These are phyloP conservation scores for Gryllus longicercus DNA, from an alignment of 2,888 invertebrate genomes.

Conservation along the genomic window DNA sequence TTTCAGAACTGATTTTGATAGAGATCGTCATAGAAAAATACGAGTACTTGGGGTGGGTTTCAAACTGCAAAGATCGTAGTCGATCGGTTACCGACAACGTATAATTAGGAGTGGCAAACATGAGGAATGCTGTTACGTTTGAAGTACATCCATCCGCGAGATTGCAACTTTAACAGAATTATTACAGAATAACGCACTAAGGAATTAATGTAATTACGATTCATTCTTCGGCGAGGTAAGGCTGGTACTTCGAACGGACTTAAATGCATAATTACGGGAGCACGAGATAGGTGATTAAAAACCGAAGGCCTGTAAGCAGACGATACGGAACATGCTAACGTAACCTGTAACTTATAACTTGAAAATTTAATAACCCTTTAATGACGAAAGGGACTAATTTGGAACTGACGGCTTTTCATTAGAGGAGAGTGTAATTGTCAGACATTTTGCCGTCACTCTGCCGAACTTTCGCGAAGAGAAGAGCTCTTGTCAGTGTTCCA, in stretches of 20 bases:
- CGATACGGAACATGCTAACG: neutral
- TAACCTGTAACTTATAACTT: neutral
- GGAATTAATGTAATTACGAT: neutral
- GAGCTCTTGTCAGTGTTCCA: too few species aligned
- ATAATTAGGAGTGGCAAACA: neutral
- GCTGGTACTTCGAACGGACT: neutral
- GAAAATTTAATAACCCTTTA: slow-evolving; percentile 17
- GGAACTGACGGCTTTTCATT: neutral
- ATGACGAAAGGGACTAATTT: neutral
- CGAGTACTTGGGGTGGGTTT: neutral
- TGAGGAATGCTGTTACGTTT: neutral
- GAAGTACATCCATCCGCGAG: neutral
- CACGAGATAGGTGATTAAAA: neutral
- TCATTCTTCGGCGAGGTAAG: neutral
- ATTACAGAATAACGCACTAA: neutral
- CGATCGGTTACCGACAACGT: neutral
- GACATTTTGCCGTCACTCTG: neutral
- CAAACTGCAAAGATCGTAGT: neutral
- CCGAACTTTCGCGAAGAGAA: too few species aligned
- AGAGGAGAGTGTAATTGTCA: neutral
- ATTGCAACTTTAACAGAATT: neutral
- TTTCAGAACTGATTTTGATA: neutral
- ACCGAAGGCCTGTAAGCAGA: neutral
- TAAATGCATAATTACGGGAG: neutral
- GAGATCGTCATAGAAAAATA: neutral